Evolutionary conservation across 2,113 vertebrate species (phyloP), one percentile per base, ranked within the genome.

Genomic region (Genyomyrus donnyi): DNA sequence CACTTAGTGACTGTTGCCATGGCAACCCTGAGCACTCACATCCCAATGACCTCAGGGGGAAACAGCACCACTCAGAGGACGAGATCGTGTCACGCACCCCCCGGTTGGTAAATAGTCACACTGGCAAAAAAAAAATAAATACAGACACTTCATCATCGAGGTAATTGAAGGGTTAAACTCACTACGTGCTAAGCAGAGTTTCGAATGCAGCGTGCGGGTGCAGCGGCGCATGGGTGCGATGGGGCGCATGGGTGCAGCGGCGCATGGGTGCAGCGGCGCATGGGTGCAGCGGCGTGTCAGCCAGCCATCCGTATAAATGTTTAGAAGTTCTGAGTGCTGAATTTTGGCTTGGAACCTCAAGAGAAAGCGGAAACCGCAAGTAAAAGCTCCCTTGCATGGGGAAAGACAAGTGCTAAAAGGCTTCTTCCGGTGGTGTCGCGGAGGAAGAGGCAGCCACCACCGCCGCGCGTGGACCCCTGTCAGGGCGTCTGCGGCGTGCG

Each of bases 291-390:
- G 2, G 56, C 7, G 24, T n/a, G 24, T n/a, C 92, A 92, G 94
- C 93, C 94, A 95, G 92, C 93, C 94, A 93, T 95, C 91, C 93
- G 92, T 93, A 93, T 92, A 95, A 95, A 95, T 95, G 95, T 95
- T 95, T 95, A 92, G 92, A 95, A 92, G 93, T 88, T 74, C 90
- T 84, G 93, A 91, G 91, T 93, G 91, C 24, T 10, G 46, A 46
- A 21, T 84, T 45, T 70, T 70, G n/a, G 62, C 27, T 31, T 70
- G 62, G 62, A 70, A 31, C 62, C 92, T 92, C 93, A 93, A 94
- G 94, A 93, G 83, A 90, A 92, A 89, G 84, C 92, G 90, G 89
- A 92, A 94, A 93, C 94, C 92, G 91, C 93, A 95, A 93, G 92
- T 95, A 94, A 91, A 93, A 94, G 94, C 92, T 92, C 70, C n/a